Conservation (phyloP, 2,797 vertebrate species). For the Sebastes paucispinis region DNA sequence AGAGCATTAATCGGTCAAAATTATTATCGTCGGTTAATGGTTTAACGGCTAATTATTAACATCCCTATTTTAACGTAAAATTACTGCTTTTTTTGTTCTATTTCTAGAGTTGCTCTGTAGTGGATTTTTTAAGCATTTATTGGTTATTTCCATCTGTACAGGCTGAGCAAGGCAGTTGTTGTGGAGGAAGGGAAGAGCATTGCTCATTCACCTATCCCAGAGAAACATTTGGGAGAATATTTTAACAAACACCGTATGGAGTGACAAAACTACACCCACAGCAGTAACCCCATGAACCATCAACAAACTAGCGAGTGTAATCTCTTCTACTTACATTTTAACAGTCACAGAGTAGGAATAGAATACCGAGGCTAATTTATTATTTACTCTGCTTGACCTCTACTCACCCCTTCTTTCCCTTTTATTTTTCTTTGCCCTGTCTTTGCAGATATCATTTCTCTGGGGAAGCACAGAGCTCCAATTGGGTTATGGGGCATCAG, state of each 20-base stretch:
- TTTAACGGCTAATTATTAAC: no score
- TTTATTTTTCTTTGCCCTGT: conserved; percentile 30
- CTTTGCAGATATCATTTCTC: conserved; percentile 49
- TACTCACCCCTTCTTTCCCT: not conserved
- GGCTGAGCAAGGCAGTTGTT: not conserved
- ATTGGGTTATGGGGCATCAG: conserved; percentile 50
- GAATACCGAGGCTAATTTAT: not conserved
- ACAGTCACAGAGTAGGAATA: not conserved
- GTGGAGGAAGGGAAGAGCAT: not conserved
- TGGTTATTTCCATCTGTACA: not conserved
- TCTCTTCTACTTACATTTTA: not conserved
- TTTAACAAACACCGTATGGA: not conserved
- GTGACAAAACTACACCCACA: not conserved
- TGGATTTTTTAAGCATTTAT: not conserved
- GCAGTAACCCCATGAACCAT: not conserved
- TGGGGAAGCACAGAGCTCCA: conserved; percentile 26
- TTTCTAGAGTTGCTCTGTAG: not conserved
- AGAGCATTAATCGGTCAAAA: no score
- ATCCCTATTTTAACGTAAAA: not conserved
- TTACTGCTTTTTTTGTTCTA: not conserved
- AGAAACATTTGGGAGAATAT: not conserved
- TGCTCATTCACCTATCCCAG: not conserved
- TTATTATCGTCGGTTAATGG: no score
- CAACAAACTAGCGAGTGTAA: not conserved
- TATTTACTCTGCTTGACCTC: conserved; percentile 31